Conservation (phyloP, 2,113 vertebrate genomes). For the Prinia subflava region DNA sequence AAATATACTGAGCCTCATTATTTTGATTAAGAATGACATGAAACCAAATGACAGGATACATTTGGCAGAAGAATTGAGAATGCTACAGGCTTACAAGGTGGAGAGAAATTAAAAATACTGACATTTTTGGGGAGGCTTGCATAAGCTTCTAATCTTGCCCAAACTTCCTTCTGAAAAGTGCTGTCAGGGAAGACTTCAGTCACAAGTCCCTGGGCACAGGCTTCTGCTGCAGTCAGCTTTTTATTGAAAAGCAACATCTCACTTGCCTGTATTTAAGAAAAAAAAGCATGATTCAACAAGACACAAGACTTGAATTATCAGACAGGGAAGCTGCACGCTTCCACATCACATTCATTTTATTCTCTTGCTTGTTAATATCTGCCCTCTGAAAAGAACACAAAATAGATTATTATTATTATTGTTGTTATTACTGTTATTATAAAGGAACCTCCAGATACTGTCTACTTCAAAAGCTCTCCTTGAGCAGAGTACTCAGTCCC, state of each 20-base stretch:
- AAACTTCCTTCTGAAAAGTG: slow-evolving; percentile 87
- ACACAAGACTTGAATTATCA: not conserved
- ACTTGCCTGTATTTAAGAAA: slow-evolving; percentile 74
- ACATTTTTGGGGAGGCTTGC: slow-evolving; percentile 84
- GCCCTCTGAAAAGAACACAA: not conserved
- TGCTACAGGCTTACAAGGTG: not conserved
- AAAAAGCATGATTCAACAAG: not conserved
- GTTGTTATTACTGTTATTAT: not conserved
- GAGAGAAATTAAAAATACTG: slow-evolving; percentile 20
- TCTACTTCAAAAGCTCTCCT: not conserved
- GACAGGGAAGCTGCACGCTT: not conserved
- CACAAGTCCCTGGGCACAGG: slow-evolving; percentile 83
- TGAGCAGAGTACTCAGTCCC: not conserved
- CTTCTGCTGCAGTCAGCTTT: slow-evolving; percentile 87
- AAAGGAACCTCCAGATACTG: not conserved
- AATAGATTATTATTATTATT: not conserved
- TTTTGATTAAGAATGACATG: not conserved
- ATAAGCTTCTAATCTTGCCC: slow-evolving; percentile 80
- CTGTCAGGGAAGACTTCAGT: slow-evolving; percentile 88
- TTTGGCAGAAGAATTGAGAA: not conserved
- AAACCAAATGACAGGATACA: not conserved
- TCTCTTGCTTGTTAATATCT: not conserved
- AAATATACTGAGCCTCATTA: not conserved
- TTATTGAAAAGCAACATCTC: slow-evolving; percentile 92
- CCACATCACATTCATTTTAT: not conserved